Evolutionary conservation across 2,113 vertebrate genomes (phyloP), one percentile per base, ranked within the genome.

Genomic region (Cynopterus brachyotis): DNA sequence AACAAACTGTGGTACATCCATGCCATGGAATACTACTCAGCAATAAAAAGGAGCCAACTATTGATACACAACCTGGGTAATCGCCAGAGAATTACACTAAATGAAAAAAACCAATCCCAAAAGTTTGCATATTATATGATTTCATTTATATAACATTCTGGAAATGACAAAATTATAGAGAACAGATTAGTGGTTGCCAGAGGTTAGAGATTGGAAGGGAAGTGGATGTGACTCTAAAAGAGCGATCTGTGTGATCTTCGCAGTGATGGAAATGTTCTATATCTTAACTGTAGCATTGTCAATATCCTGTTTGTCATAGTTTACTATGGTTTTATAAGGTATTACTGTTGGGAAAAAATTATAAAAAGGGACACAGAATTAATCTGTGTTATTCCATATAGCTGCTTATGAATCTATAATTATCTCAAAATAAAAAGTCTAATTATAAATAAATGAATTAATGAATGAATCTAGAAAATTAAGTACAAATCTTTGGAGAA

Each of bases 351-450:
- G 9, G 42, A 13, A 84, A 83, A 69, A 92, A 40, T 76, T 11
- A 35, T 86, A 55, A 69, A 67, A 81, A 47, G 37, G 45, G 70
- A 69, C 30, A 83, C 28, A 26, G 59, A 2, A 37, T 62, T 17
- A 70, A 72, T 84, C 42, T 96, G n/a, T 62, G 42, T 84, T 82
- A 87, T 59, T 84, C 94, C 83, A 82, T 78, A 82, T 2, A 95
- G 40, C 20, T 87, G 20, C 30, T 22, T 86, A 24, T 80, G 47
- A 81, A 82, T 93, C 66, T 75, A 62, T 13, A 94, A 37, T 75
- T 87, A 76, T 78, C 60, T 62, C 42, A 70, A 55, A 90, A 79
- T 80, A 50, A 90, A 69, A 69, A 35, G 11, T 76, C 0, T 81
- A 64, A 78, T 66, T 91, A 24, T 80, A 72, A 85, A 35, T 50